Evolutionary conservation across 2,113 vertebrate genomes (phyloP).

Genomic region (Proterorhinus semilunaris): DNA sequence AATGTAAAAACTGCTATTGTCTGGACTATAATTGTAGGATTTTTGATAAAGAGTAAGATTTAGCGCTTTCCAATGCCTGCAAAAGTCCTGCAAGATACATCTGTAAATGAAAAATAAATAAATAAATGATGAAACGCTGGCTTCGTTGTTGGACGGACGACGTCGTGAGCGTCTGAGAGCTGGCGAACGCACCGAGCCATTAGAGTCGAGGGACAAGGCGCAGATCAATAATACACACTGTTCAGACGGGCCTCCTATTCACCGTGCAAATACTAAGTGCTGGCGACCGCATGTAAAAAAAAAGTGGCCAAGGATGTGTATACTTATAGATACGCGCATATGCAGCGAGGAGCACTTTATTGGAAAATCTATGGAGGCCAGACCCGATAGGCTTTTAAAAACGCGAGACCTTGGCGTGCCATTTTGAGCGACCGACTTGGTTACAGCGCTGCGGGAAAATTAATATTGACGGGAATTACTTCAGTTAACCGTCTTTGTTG

Average conservation of each 20-base stretch:
- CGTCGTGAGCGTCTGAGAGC: background rate
- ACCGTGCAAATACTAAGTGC: constrained; percentile 73
- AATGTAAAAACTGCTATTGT: too few relatives aligned
- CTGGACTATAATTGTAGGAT: too few relatives aligned
- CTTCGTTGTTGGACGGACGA: background rate
- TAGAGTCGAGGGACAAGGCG: constrained; percentile 74
- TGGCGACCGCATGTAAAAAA: constrained; percentile 51
- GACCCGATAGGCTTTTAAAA: constrained; percentile 51
- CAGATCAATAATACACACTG: constrained; percentile 84
- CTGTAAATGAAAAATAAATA: background rate
- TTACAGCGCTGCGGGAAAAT: too few relatives aligned
- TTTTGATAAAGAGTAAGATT: too few relatives aligned
- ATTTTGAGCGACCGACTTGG: constrained; percentile 23
- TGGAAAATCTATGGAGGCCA: constrained; percentile 59
- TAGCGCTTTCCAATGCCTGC: too few relatives aligned
- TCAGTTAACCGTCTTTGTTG: too few relatives aligned
- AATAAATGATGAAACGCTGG: background rate
- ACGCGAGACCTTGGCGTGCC: constrained; percentile 34
- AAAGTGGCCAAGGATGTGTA: constrained; percentile 49
- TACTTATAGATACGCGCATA: constrained; percentile 15
- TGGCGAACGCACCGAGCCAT: constrained; percentile 74
- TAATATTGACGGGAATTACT: too few relatives aligned
- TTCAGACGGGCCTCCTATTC: constrained; percentile 77
- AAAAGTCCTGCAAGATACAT: background rate
- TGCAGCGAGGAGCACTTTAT: constrained; percentile 53